These are phyloP conservation scores for Verasper variegatus DNA, from an alignment of 2,113 vertebrate species.

Conservation along the genomic window DNA sequence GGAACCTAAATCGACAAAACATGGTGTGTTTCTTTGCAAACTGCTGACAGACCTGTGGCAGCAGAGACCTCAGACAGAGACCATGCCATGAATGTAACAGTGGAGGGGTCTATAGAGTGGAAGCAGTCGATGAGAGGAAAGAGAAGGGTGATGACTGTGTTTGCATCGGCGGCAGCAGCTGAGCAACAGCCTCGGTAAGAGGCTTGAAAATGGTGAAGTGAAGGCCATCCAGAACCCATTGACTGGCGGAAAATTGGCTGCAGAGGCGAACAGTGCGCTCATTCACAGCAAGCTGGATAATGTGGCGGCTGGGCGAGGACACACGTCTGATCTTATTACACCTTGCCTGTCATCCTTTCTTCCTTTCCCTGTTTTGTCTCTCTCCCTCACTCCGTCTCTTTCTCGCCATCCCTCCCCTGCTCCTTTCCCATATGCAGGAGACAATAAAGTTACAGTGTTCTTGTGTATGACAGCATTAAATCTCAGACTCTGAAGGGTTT, in stretches of 20 bases:
- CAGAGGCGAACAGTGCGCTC: conserved; percentile 47
- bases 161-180: conserved; percentile 37
- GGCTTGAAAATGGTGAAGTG: conserved; percentile 36
- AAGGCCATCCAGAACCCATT: conserved; percentile 40
- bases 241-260: conserved; percentile 45
- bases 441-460: not conserved
- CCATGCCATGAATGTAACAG: conserved; percentile 42
- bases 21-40: conserved; percentile 56
- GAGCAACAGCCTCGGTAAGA: conserved; percentile 22
- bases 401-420: not conserved
- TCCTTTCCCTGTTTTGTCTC: not conserved
- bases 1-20: conserved; percentile 46
- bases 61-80: conserved; percentile 34
- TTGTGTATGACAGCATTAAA: not conserved
- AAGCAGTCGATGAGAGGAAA: conserved; percentile 4
- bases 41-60: conserved; percentile 53
- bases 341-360: conserved; percentile 2
- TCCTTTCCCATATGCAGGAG: not conserved
- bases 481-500: not conserved
- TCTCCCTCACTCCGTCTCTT: not conserved
- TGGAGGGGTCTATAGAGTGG: conserved; percentile 25
- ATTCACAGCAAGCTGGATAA: conserved; percentile 53
- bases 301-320: conserved; percentile 4
- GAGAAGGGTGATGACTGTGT: conserved; percentile 39
- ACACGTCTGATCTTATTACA: conserved; percentile 12